Evolutionary conservation across 1,140 invertebrate genomes (phyloP), one percentile per base, ranked within the genome.

Genomic region (Leptopilina clavipes): DNA sequence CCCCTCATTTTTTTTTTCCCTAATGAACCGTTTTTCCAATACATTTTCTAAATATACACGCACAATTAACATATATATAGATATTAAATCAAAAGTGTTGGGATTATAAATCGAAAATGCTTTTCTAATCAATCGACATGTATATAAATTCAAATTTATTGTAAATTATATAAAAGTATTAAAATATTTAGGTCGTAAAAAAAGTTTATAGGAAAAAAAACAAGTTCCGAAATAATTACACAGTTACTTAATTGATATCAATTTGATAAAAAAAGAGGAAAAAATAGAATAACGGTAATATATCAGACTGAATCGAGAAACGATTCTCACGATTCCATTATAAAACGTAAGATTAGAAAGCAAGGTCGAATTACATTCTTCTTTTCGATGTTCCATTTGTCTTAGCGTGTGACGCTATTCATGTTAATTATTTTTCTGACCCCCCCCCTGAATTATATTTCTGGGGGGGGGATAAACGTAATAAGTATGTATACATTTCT

Each of bases 321-420:
- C 25, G 59, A 65, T 31, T 65, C 59, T 65, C 59, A 65, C 59
- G 19, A 65, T 31, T 65, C 12, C 22, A 65, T 65, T 65, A n/a
- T 65, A 65, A n/a, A 65, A 37, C 12, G 59, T 65, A 65, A 65
- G 22, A 31, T 37, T 65, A 65, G 59, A 65, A 65, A 65, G 59
- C 59, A 65, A 65, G 59, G 59, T 31, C 22, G 59, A 25, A 65
- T 65, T 65, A 65, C 59, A 65, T 65, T 65, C 59, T 65, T 65
- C 19, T 65, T 25, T 65, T 10, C 14, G 22, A 65, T 31, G 59
- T n/a, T 31, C 25, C 59, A 31, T 37, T 65, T 65, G 59, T 65
- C 59, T 25, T n/a, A 31, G 59, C 22, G 22, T 65, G 25, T 65
- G 59, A 31, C 59, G 25, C 3, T 37, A 31, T 65, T 31, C 59